phyloP scores from a whole-genome alignment of 2,113 vertebrate species.

The Rhinoderma darwinii region DNA sequence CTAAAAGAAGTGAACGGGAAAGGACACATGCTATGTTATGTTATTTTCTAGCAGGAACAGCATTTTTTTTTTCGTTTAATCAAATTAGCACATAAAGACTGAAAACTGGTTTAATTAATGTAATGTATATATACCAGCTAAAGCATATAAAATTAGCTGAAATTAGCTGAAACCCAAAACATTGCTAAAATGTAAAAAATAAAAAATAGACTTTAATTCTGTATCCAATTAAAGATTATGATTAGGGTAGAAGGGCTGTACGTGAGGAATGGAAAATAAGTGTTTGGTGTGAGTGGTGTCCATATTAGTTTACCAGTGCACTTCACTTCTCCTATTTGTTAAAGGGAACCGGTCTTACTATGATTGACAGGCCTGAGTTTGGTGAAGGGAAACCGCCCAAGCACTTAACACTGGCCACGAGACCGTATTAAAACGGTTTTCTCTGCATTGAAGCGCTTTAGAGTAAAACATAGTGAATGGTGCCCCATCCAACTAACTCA shows the following conservation, averaged over 20 bases:
- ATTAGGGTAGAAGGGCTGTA: not conserved
- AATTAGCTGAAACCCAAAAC: not conserved
- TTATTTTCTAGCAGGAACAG: slow-evolving; percentile 23
- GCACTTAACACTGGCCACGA: too few relatives aligned
- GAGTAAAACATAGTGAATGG: too few relatives aligned
- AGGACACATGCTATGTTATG: slow-evolving; percentile 15
- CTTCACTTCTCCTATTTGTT: too few relatives aligned
- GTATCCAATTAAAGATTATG: not conserved
- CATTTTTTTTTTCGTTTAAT: not conserved
- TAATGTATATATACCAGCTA: slow-evolving; percentile 12
- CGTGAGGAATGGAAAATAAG: not conserved
- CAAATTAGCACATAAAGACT: slow-evolving; percentile 19
- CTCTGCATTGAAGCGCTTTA: too few relatives aligned
- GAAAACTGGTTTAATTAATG: not conserved
- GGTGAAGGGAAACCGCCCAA: too few relatives aligned
- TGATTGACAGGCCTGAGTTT: too few relatives aligned
- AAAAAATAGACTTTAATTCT: not conserved
- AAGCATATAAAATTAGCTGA: slow-evolving; percentile 13
- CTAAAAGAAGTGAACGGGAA: slow-evolving; percentile 26
- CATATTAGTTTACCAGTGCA: too few relatives aligned
- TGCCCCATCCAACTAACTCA: too few relatives aligned
- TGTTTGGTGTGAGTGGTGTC: too few relatives aligned
- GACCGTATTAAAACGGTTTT: too few relatives aligned
- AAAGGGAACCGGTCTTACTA: too few relatives aligned
- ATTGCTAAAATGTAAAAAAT: not conserved